These are phyloP conservation scores for Neoitamus cyanurus DNA, from an alignment of 2,888 invertebrate species.

Conservation along the genomic window DNA sequence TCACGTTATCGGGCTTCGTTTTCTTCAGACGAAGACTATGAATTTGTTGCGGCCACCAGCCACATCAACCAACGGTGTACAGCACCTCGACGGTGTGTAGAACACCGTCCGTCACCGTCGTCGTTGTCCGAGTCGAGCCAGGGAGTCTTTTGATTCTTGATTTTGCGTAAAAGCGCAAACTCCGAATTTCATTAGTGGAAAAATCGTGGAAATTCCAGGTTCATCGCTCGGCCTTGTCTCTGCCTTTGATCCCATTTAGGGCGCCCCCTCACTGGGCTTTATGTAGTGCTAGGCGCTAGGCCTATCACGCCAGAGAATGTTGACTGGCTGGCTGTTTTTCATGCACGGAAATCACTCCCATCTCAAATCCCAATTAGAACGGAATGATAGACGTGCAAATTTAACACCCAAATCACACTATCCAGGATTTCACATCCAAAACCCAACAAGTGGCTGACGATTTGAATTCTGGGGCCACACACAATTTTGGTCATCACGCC, in stretches of 20 bases:
- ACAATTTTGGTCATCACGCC: not conserved
- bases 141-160: not conserved
- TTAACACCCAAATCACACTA: not conserved
- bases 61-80: not conserved
- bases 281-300: not conserved
- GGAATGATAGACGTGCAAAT: not conserved
- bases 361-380: not conserved
- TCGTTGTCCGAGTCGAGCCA: not conserved
- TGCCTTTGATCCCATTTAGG: constrained; percentile 17
- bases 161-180: constrained; percentile 4
- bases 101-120: not conserved
- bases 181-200: constrained; percentile 22
- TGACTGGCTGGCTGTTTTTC: not conserved
- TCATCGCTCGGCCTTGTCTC: constrained; percentile 27
- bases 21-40: not conserved
- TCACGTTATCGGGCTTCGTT: not conserved
- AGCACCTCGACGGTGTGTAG: not conserved
- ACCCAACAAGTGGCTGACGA: not conserved
- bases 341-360: not conserved
- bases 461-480: not conserved
- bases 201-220: constrained; percentile 27
- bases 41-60: not conserved
- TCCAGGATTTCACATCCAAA: not conserved
- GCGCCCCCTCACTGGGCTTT: not conserved
- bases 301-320: not conserved